Base-by-base conservation (phyloP, 2,888 invertebrate genomes). In the Dynastes tityus region DNA sequence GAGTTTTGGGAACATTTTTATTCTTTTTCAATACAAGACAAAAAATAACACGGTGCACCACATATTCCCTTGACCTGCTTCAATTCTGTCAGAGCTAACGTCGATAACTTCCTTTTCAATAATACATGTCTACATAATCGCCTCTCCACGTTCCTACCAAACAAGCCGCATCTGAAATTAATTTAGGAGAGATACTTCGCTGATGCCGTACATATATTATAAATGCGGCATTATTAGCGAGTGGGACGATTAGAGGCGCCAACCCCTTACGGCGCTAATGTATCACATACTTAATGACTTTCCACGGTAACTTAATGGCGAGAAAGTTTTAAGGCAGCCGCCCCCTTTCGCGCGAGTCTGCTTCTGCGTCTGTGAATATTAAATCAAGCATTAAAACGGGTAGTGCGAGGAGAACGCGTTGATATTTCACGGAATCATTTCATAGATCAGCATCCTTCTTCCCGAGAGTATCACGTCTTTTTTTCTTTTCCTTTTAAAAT, bases 321-420 rank as follows among this genome's bases (percentile, higher is more conserved):
- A 45, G 40, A 67, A 67, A 67, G 40, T 67, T 67, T 67, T 67
- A 45, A 67, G 40, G 65, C 40, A 16, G 22, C 65, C 40, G 16
- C 16, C 22, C 55, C 55, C 22, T 58, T 16, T 58, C 55, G 55
- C 6, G 40, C 65, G 16, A 67, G 65, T 67, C 65, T 32, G 29
- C 63, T 67, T 22, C 22, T 22, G 40, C 40, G 65, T 67, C 65
- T 67, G 65, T 67, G 65, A 67, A 67, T 67, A 67, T 67, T 67
- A 67, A 67, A 67, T 67, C 65, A 37, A n/a, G 65, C 40, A 67
- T 67, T 67, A 67, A 67, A n/a, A 13, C 65, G 8, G 55, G 4
- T 13, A 53, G 13, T 53, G 16, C 8, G 37, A 13, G 65, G 40
- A 45, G 16, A 22, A 40, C 22, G 45, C 45, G 40, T 27, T 49